Evolutionary conservation across 2,113 vertebrate species (phyloP).

Genomic region (Sula dactylatra): DNA sequence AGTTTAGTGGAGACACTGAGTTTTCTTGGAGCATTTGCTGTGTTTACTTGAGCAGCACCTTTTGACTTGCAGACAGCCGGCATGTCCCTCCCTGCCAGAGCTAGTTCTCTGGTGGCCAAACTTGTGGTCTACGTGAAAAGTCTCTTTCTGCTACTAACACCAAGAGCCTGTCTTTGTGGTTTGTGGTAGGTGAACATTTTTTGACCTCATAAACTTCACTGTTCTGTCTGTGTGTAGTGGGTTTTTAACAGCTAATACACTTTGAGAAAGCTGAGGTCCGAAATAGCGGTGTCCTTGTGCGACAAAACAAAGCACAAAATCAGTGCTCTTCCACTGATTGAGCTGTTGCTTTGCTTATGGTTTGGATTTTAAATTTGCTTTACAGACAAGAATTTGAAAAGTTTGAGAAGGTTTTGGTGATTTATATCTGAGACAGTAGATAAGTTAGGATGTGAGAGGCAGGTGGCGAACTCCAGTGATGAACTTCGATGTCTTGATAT

Average conservation of each 20-base stretch:
- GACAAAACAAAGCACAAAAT: neutral
- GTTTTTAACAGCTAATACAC: slow-evolving; percentile 64
- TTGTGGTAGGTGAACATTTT: slow-evolving; percentile 73
- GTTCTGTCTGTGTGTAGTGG: neutral
- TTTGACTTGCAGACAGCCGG: neutral
- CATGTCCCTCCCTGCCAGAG: neutral
- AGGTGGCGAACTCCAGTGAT: neutral
- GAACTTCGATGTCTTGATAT: neutral
- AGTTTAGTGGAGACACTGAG: neutral
- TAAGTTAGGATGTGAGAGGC: neutral
- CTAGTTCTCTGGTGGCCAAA: slow-evolving; percentile 12
- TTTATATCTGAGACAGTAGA: neutral
- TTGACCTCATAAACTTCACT: slow-evolving; percentile 71
- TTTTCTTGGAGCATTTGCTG: slow-evolving; percentile 4
- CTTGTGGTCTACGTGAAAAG: slow-evolving; percentile 33
- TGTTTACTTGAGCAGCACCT: slow-evolving; percentile 17
- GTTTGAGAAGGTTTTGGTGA: neutral
- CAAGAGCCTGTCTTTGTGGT: slow-evolving; percentile 71
- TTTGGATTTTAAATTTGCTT: neutral
- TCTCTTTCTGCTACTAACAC: neutral
- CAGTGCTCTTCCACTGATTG: neutral
- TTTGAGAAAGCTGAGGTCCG: neutral
- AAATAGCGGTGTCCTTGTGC: neutral
- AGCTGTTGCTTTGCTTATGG: neutral
- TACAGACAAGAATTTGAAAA: neutral